A percentile compares a stretch with the other conserved stretches of the same genome.
These are phyloP conservation scores for Gryllus bimaculatus DNA, from an alignment of 1,140 invertebrate genomes.

Conservation along the genomic window DNA sequence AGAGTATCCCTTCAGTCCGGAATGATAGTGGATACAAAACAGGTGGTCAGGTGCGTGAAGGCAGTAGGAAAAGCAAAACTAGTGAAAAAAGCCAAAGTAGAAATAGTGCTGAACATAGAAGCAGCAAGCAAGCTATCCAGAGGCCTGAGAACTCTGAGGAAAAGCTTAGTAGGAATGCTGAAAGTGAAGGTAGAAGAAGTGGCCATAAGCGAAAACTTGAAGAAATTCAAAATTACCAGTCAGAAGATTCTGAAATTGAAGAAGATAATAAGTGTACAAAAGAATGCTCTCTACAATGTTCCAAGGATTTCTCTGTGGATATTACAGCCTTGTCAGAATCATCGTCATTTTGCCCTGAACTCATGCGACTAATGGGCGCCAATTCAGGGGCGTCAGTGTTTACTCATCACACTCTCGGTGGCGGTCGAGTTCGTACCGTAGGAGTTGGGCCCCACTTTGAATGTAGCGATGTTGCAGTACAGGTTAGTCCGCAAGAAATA, in stretches of 20 bases:
- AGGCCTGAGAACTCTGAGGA: not conserved
- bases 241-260: slow-evolving; percentile 10
- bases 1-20: not conserved
- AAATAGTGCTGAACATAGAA: slow-evolving; percentile 5
- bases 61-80: not conserved
- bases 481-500: slow-evolving; percentile 1
- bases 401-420: slow-evolving; percentile 6
- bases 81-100: not conserved
- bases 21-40: not conserved
- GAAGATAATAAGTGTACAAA: slow-evolving; percentile 2
- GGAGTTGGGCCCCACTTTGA: not conserved
- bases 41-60: not conserved
- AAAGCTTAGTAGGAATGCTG: not conserved
- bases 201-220: not conserved
- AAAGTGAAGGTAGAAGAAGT: not conserved
- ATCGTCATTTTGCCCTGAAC: slow-evolving; percentile 17
- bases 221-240: slow-evolving; percentile 2
- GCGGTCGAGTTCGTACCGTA: not conserved
- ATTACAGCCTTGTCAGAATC: slow-evolving; percentile 15
- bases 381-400: slow-evolving; percentile 11
- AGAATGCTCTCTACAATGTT: not conserved
- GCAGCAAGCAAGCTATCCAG: not conserved
- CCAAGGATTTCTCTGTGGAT: not conserved
- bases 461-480: not conserved
- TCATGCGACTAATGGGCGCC: not conserved